Conservation (phyloP, 2,113 vertebrate species). For the Capricornis sumatraensis region DNA sequence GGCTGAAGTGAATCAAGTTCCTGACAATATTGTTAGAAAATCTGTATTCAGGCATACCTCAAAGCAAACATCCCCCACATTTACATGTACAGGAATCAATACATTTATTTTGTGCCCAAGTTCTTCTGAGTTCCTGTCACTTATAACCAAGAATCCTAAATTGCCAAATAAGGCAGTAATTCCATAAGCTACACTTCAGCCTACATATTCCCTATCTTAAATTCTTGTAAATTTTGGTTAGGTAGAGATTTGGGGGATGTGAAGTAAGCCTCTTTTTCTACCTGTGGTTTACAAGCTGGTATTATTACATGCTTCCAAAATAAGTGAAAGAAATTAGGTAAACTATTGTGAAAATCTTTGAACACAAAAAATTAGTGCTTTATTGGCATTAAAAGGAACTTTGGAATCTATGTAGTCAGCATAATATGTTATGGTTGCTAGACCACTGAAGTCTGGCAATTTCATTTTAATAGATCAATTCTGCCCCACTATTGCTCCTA, state of each 20-base stretch:
- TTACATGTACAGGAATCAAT: neutral
- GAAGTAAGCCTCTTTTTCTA: neutral
- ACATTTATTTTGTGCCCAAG: neutral
- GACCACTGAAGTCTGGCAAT: slow-evolving; percentile 50
- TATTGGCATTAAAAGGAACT: slow-evolving; percentile 44
- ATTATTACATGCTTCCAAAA: slow-evolving; percentile 43
- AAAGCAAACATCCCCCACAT: neutral
- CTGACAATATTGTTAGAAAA: neutral
- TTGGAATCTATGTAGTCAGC: slow-evolving; percentile 54
- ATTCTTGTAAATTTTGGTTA: neutral
- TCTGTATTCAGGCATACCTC: neutral
- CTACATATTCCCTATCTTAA: neutral
- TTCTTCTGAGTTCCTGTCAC: neutral
- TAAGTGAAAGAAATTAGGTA: slow-evolving; percentile 47
- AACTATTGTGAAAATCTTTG: slow-evolving; percentile 52
- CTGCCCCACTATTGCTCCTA: slow-evolving; percentile 23
- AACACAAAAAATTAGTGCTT: slow-evolving; percentile 42
- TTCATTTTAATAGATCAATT: slow-evolving; percentile 59
- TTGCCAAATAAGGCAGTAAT: neutral
- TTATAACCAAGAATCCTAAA: neutral
- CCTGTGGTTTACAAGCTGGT: neutral
- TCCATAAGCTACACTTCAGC: neutral
- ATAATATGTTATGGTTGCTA: slow-evolving; percentile 40
- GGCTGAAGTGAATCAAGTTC: neutral
- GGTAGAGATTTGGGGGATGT: neutral